Conservation (phyloP, 2,113 vertebrate species). For the Orycteropus afer region DNA sequence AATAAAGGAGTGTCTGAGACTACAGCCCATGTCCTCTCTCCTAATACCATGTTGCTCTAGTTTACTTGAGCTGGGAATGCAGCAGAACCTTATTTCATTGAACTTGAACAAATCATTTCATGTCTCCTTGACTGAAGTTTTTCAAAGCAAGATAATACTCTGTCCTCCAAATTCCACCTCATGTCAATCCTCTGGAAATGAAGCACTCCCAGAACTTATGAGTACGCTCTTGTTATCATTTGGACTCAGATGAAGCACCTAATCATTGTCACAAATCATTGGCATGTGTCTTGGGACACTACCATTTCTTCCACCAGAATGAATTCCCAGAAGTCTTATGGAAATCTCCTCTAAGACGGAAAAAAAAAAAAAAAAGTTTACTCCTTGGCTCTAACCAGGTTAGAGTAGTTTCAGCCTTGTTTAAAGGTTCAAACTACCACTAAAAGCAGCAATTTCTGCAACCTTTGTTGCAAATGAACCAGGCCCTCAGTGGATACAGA, state of each 20-base stretch:
- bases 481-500: not conserved
- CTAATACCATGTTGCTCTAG: rapidly evolving
- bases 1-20: no score
- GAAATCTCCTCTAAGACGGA: not conserved
- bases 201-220: not conserved
- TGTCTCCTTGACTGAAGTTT: not conserved
- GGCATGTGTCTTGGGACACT: not conserved
- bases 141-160: not conserved
- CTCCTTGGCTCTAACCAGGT: not conserved
- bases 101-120: not conserved
- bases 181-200: not conserved
- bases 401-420: not conserved
- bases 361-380: not conserved
- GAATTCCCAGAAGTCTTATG: not conserved
- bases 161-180: not conserved
- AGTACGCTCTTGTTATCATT: not conserved
- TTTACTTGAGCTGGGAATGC: not conserved
- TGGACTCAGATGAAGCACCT: not conserved
- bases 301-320: not conserved
- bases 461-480: not conserved
- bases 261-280: not conserved
- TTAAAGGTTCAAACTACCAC: not conserved
- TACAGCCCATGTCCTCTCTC: not conserved
- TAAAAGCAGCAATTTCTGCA: not conserved
- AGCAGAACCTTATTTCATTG: not conserved